Percentiles rank a stretch among this genome's conserved stretches.
Evolutionary conservation across 2,888 invertebrate genomes (phyloP).

Genomic region (Podotricha telesiphe): DNA sequence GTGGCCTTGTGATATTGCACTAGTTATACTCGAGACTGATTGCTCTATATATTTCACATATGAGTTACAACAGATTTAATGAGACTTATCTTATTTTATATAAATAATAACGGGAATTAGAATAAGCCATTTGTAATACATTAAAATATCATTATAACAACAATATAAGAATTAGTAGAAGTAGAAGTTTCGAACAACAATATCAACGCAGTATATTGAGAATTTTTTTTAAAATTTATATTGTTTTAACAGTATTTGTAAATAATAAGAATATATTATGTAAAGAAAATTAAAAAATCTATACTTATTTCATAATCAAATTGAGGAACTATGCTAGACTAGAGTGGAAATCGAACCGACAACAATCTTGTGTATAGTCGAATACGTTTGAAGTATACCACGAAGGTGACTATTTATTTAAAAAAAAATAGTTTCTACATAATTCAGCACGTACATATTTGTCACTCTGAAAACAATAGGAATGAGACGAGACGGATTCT

Average conservation of each 20-base stretch:
- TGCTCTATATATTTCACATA: conserved; percentile 26
- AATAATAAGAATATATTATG: too few relatives aligned
- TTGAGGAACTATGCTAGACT: too few relatives aligned
- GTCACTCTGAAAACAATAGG: conserved; percentile 26
- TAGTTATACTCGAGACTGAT: conserved; percentile 5
- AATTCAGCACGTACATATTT: conserved; percentile 18
- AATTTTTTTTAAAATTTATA: too few relatives aligned
- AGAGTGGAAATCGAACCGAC: too few relatives aligned
- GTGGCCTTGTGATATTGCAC: conserved; percentile 30
- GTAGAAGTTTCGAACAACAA: too few relatives aligned
- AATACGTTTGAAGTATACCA: neutral
- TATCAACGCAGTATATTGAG: too few relatives aligned
- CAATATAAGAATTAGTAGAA: too few relatives aligned
- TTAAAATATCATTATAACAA: neutral
- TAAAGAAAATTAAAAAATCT: too few relatives aligned
- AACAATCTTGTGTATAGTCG: neutral
- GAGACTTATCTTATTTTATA: neutral
- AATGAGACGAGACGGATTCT: conserved; percentile 21
- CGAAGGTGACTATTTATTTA: neutral
- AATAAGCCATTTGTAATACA: neutral
- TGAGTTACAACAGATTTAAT: neutral
- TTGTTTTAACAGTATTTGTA: too few relatives aligned
- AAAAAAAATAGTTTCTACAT: conserved; percentile 20
- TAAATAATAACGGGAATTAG: neutral
- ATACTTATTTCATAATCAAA: too few relatives aligned